Conservation (phyloP, 2,888 invertebrate species). For the Acanthococcus lagerstroemiae region DNA sequence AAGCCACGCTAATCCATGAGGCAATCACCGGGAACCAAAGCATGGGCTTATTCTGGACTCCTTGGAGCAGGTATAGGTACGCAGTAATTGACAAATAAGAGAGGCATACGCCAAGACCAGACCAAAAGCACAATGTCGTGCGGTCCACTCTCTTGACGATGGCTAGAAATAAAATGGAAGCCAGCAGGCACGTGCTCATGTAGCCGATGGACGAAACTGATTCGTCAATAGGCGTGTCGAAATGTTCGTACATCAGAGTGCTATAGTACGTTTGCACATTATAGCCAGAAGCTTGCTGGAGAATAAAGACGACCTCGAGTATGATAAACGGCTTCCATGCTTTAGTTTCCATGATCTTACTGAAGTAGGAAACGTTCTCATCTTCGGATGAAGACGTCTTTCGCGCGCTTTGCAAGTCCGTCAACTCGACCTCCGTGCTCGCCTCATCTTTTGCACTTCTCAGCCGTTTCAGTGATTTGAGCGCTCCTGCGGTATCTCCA, state of each 20-base stretch:
- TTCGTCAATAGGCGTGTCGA: constrained; percentile 54
- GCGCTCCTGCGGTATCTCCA: background rate
- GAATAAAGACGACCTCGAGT: constrained; percentile 53
- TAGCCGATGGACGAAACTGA: constrained; percentile 59
- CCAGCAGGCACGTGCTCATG: too few relatives aligned
- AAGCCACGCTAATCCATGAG: constrained; percentile 57
- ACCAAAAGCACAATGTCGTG: constrained; percentile 53
- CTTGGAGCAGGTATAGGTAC: constrained; percentile 37
- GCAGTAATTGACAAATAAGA: constrained; percentile 46
- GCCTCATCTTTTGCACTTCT: constrained; percentile 52
- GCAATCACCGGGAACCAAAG: constrained; percentile 49
- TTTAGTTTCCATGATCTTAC: constrained; percentile 44
- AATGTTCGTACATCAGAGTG: constrained; percentile 58
- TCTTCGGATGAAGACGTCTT: background rate
- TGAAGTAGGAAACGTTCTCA: background rate
- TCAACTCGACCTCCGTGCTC: constrained; percentile 54
- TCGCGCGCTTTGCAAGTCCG: constrained; percentile 43
- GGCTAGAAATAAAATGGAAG: too few relatives aligned
- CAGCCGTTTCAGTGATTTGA: constrained; percentile 41
- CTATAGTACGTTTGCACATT: constrained; percentile 61
- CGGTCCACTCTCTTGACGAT: constrained; percentile 55
- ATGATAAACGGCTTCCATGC: constrained; percentile 58
- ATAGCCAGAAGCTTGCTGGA: constrained; percentile 62
- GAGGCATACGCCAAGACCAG: constrained; percentile 53
- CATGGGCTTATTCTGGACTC: constrained; percentile 38